Evolutionary conservation across 2,888 invertebrate species (phyloP).

Genomic region (Plagodis pulveraria): DNA sequence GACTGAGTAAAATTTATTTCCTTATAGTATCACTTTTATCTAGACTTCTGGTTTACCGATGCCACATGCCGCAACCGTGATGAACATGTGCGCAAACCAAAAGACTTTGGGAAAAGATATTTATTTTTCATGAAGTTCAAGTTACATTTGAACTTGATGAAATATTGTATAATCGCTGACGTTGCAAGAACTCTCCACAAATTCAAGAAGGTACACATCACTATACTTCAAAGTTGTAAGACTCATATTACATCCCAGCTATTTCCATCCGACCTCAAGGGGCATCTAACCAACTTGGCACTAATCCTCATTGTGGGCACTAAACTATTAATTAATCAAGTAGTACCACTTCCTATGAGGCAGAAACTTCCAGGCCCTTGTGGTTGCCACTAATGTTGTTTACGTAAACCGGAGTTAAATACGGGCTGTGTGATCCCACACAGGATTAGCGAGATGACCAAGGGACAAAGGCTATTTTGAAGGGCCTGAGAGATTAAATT

Average conservation of each 20-base stretch:
- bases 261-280: constrained; percentile 46
- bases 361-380: constrained; percentile 59
- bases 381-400: constrained; percentile 67
- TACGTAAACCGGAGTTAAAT: constrained; percentile 69
- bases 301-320: constrained; percentile 54
- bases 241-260: constrained; percentile 10
- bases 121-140: no score
- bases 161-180: no score
- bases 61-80: no score
- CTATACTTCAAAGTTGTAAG: no score
- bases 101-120: no score
- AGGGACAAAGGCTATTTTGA: constrained; percentile 28
- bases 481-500: constrained; percentile 10
- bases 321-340: constrained; percentile 66
- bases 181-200: no score
- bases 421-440: constrained; percentile 47
- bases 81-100: no score
- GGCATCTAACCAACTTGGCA: constrained; percentile 48
- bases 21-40: no score
- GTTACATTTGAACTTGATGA: no score
- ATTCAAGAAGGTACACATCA: no score
- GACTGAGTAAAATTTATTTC: no score
- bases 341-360: constrained; percentile 46
- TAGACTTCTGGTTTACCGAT: no score
- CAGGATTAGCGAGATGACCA: constrained; percentile 44